Percentiles rank a stretch among this genome's conserved stretches.
Evolutionary conservation across 2,113 vertebrate genomes (phyloP).

Genomic region (Mormyrus iriodes): DNA sequence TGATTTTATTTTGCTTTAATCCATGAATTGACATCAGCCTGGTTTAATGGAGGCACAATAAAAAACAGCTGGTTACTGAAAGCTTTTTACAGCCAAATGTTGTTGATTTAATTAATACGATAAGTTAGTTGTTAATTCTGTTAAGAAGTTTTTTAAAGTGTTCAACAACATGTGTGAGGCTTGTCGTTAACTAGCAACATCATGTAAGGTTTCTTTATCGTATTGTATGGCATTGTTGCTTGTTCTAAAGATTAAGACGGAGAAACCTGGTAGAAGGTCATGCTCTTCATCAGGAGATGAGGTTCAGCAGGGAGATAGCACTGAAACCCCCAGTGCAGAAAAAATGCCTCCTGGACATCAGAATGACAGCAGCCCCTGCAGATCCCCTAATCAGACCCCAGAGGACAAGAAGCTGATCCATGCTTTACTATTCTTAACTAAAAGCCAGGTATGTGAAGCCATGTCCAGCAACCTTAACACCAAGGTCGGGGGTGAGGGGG

Average conservation of each 20-base stretch:
- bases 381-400: background rate
- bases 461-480: background rate
- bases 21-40: too few species aligned
- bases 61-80: background rate
- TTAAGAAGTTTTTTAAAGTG: background rate
- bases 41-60: background rate
- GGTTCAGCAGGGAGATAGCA: background rate
- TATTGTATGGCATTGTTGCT: background rate
- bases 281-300: constrained; percentile 27
- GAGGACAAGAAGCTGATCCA: constrained; percentile 21
- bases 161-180: background rate
- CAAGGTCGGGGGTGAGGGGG: too few species aligned
- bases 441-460: constrained; percentile 23
- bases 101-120: background rate
- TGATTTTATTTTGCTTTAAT: too few species aligned
- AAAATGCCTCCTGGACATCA: background rate
- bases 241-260: constrained; percentile 23
- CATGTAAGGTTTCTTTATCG: background rate
- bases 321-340: constrained; percentile 7
- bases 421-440: constrained; percentile 26
- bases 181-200: background rate
- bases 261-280: constrained; percentile 17
- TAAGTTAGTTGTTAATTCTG: background rate
- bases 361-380: background rate
- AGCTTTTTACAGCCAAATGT: background rate